Evolutionary conservation across 2,797 vertebrate genomes (phyloP).

Genomic region (Sebastes steindachneri): DNA sequence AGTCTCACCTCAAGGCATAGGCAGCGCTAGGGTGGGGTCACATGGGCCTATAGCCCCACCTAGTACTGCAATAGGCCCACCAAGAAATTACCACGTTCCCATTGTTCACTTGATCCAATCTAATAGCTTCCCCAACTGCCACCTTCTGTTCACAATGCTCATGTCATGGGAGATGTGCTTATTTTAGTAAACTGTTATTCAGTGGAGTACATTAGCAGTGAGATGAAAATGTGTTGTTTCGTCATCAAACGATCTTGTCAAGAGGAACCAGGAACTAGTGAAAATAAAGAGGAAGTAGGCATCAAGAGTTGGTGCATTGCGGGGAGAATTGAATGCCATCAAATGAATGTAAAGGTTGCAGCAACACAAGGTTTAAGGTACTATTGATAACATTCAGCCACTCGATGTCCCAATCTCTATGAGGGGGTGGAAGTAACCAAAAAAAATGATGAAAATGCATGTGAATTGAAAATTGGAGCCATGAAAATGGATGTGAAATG

Average conservation of each 20-base stretch:
- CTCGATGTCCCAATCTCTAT: too few species aligned
- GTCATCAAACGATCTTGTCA: not conserved
- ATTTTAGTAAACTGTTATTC: not conserved
- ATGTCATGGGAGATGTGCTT: not conserved
- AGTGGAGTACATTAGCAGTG: not conserved
- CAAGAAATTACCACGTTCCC: not conserved
- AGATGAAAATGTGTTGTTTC: not conserved
- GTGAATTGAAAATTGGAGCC: too few species aligned
- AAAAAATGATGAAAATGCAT: too few species aligned
- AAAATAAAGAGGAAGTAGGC: not conserved
- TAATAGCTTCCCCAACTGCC: not conserved
- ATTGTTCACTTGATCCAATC: not conserved
- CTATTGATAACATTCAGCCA: too few species aligned
- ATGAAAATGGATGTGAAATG: too few species aligned
- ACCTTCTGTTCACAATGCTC: not conserved
- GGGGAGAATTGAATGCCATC: not conserved
- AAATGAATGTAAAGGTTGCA: not conserved
- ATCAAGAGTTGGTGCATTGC: not conserved
- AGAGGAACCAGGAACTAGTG: not conserved
- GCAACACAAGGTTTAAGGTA: not conserved
- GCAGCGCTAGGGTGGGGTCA: not conserved
- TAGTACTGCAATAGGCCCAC: too few species aligned
- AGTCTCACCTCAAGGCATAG: not conserved
- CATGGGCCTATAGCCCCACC: not conserved
- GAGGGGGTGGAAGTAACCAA: too few species aligned